Percentiles rank a stretch among this genome's conserved stretches.
Evolutionary conservation across 2,797 vertebrate species (phyloP).

Genomic region (Telmatherina bonti): DNA sequence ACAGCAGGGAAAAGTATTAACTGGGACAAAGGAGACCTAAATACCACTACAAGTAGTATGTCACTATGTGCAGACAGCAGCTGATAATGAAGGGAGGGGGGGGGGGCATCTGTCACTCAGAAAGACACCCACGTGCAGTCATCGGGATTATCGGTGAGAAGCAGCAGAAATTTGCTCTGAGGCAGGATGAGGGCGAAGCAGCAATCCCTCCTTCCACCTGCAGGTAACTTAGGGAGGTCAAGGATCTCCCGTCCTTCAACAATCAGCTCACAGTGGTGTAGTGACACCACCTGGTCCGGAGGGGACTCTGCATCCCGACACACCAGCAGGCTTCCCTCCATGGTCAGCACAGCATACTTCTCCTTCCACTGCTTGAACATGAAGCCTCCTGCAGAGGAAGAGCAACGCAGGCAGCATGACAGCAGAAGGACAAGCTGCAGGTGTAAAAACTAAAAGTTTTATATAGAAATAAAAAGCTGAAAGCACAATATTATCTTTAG

Average conservation of each 20-base stretch:
- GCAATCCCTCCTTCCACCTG: slow-evolving; percentile 83
- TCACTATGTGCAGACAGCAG: not conserved
- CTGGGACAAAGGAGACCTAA: slow-evolving; percentile 8
- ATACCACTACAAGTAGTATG: not conserved
- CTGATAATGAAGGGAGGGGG: slow-evolving; percentile 34
- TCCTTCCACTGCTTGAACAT: slow-evolving; percentile 92
- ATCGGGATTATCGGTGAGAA: slow-evolving; percentile 81
- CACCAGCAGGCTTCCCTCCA: slow-evolving; percentile 84
- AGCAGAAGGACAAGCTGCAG: too few species aligned
- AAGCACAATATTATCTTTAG: too few species aligned
- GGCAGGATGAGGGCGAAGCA: slow-evolving; percentile 86
- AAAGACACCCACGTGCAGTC: slow-evolving; percentile 81
- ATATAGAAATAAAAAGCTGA: too few species aligned
- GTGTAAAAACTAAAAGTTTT: too few species aligned
- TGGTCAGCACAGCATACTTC: slow-evolving; percentile 82
- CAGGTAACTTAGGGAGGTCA: slow-evolving; percentile 83
- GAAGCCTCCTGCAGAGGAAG: slow-evolving; percentile 82
- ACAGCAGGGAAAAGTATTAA: slow-evolving; percentile 19
- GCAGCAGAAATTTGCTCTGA: slow-evolving; percentile 84
- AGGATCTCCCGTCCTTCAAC: slow-evolving; percentile 84
- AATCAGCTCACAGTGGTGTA: slow-evolving; percentile 79
- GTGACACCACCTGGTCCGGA: slow-evolving; percentile 81
- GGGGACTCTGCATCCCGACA: slow-evolving; percentile 83
- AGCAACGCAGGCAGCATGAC: not conserved
- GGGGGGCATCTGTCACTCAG: slow-evolving; percentile 25